Evolutionary conservation across 2,797 vertebrate genomes (phyloP).

Genomic region (Silurus aristotelis): DNA sequence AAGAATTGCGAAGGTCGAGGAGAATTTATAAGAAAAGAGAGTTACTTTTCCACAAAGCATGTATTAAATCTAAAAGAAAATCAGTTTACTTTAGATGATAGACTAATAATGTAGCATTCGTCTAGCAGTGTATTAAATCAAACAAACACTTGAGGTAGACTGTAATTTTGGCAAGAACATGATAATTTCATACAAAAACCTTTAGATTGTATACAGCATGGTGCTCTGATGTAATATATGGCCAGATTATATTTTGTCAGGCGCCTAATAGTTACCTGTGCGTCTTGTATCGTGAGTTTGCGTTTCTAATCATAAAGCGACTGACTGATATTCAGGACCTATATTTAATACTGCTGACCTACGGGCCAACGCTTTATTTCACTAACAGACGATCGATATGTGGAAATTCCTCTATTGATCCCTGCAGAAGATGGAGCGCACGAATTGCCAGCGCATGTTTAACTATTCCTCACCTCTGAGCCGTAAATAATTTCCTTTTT

Average conservation of each 20-base stretch:
- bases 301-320: slow-evolving; percentile 47
- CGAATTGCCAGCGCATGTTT: slow-evolving; percentile 57
- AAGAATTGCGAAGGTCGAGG: not conserved
- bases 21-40: not conserved
- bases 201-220: not conserved
- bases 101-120: not conserved
- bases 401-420: slow-evolving; percentile 71
- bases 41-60: not conserved
- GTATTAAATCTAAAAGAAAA: not conserved
- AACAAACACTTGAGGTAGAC: not conserved
- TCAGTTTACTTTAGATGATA: not conserved
- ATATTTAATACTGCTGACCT: slow-evolving; percentile 67
- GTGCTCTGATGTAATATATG: not conserved
- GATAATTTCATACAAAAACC: not conserved
- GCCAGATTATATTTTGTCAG: slow-evolving; percentile 19
- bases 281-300: slow-evolving; percentile 17
- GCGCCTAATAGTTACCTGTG: slow-evolving; percentile 32
- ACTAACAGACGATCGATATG: slow-evolving; percentile 66
- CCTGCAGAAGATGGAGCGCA: slow-evolving; percentile 55
- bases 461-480: slow-evolving; percentile 48
- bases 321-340: slow-evolving; percentile 55
- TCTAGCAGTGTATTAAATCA: not conserved
- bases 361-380: slow-evolving; percentile 60
- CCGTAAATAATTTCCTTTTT: slow-evolving; percentile 56
- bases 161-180: not conserved